Base-by-base conservation (phyloP, 2,888 invertebrate genomes). In the Diloba caeruleocephala region DNA sequence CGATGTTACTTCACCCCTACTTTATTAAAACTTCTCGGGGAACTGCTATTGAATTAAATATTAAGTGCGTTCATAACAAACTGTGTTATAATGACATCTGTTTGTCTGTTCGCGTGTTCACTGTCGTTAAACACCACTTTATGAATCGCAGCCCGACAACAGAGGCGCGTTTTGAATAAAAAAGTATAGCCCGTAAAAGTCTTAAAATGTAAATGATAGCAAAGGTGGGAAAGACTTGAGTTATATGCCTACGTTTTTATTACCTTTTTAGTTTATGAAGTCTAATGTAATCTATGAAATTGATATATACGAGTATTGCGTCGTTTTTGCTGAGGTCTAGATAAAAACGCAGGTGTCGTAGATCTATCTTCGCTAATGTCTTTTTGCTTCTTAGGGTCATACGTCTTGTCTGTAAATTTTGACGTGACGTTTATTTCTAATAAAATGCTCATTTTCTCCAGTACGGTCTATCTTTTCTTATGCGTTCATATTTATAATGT, bases 81-180 rank as follows among this genome's bases (percentile, higher is more conserved):
- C 52, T 46, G 56, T 57, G 21, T 44, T 50, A 53, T 71, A 61
- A 71, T 49, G 58, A 61, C 42, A 69, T 57, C 60, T 63, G 53
- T 74, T 65, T 68, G 67, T 75, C 72, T 56, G 57, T 52, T 80
- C 48, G 77, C 80, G 78, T 80, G 79, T 43, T 56, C 33, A 8
- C 13, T 13, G 34, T 71, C 72, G 65, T 79, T 80, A 74, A 55
- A 66, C 39, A 31, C 34, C 53, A 63, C 65, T 63, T 59, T 57
- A 57, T 41, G 56, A 72, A 70, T 71, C 58, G 53, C 44, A 33
- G 28, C 41, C 19, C 53, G 50, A 66, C 61, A 62, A 70, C 28
- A 17, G 25, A 49, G 50, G 38, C 33, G 39, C 46, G 29, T 45
- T 69, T 65, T 53, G 46, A 58, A 50, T 62, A 57, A 62, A 52